phyloP scores from a whole-genome alignment of 1,140 invertebrate species.

The Neodiprion pinetum region DNA sequence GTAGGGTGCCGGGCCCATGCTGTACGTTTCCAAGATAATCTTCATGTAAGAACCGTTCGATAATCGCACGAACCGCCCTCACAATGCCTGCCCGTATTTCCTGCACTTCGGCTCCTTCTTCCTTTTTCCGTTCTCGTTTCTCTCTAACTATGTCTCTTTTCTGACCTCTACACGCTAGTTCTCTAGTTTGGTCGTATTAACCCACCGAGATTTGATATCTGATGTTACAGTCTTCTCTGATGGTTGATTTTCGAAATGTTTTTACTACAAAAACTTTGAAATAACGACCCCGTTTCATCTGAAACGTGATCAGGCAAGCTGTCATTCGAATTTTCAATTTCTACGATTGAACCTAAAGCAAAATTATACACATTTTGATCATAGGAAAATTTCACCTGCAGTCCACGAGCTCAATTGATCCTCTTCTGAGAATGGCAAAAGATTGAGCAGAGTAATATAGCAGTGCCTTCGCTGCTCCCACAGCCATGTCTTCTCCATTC shows the following conservation, averaged over 20 bases:
- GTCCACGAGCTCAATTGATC: conserved; percentile 45
- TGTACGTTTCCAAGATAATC: conserved; percentile 37
- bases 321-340: conserved; percentile 1
- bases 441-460: conserved; percentile 56
- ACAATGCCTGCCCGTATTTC: conserved; percentile 14
- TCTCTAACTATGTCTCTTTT: conserved; percentile 27
- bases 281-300: conserved; percentile 52
- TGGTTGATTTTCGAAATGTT: conserved; percentile 40
- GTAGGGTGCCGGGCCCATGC: conserved; percentile 55
- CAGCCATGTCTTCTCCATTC: conserved; percentile 61
- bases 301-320: conserved; percentile 23
- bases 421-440: conserved; percentile 56
- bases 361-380: not conserved
- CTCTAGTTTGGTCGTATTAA: not conserved
- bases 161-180: not conserved
- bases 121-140: not conserved
- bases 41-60: conserved; percentile 26
- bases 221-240: conserved; percentile 46
- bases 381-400: conserved; percentile 44
- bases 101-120: not conserved
- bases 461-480: conserved; percentile 61
- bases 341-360: not conserved
- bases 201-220: conserved; percentile 25
- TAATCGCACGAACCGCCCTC: conserved; percentile 23
- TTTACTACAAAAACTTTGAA: conserved; percentile 40